phyloP scores from a whole-genome alignment of 1,140 invertebrate species.

The Lerema accius region DNA sequence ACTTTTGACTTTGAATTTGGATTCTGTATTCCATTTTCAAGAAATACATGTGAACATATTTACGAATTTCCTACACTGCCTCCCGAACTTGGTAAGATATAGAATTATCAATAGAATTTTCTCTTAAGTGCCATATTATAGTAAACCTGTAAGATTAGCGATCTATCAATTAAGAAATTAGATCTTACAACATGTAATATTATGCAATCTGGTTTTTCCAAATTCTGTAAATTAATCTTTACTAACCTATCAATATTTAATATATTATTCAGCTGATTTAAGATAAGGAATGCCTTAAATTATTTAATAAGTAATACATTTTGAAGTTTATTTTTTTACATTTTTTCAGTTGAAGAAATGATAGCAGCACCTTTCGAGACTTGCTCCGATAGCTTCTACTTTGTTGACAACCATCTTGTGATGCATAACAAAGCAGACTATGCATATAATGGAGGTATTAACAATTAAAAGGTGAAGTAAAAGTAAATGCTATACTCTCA shows the following conservation, averaged over 20 bases:
- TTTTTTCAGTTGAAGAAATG: conserved; percentile 95
- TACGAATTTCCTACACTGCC: conserved; percentile 98
- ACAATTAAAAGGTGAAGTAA: conserved; percentile 53
- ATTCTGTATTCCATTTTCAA: conserved; percentile 98
- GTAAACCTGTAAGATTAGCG: too few relatives aligned
- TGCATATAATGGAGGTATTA: conserved; percentile 92
- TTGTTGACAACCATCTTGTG: conserved; percentile 97
- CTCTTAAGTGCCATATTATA: too few relatives aligned
- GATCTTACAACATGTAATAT: too few relatives aligned
- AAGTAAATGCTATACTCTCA: conserved; percentile 1
- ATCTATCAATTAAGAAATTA: too few relatives aligned
- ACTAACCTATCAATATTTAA: too few relatives aligned
- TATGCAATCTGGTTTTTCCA: too few relatives aligned
- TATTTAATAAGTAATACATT: too few relatives aligned
- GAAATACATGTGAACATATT: conserved; percentile 99
- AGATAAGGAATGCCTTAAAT: too few relatives aligned
- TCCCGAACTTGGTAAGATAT: conserved; percentile 93
- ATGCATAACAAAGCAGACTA: conserved; percentile 99
- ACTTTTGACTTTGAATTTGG: conserved; percentile 99
- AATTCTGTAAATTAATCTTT: too few relatives aligned
- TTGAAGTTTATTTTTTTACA: conserved; percentile 31
- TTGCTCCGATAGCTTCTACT: conserved; percentile 99
- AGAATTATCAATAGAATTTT: too few relatives aligned
- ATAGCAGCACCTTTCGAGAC: conserved; percentile 98
- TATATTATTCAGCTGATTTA: too few relatives aligned